These are phyloP conservation scores for Drosophila eugracilis DNA, from an alignment of 1,140 invertebrate genomes.

Conservation along the genomic window DNA sequence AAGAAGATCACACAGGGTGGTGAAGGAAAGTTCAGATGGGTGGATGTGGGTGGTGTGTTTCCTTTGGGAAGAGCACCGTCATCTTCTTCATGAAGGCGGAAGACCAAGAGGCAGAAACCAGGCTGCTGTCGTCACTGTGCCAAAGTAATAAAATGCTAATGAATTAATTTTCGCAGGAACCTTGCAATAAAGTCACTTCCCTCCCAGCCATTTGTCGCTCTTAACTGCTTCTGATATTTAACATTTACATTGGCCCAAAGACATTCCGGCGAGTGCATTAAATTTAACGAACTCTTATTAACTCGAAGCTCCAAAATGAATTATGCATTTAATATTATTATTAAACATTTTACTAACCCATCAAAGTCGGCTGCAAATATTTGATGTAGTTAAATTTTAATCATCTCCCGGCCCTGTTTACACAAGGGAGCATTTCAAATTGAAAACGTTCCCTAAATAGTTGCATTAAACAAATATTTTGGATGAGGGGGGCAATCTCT, in stretches of 20 bases:
- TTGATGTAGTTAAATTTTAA: slow-evolving; percentile 51
- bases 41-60: neutral
- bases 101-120: neutral
- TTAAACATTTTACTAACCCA: slow-evolving; percentile 41
- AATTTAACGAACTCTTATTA: slow-evolving; percentile 65
- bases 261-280: slow-evolving; percentile 52
- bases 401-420: slow-evolving; percentile 20
- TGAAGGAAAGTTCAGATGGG: neutral
- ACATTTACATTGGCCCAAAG: slow-evolving; percentile 40
- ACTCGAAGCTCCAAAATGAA: slow-evolving; percentile 52
- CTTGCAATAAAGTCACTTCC: slow-evolving; percentile 49
- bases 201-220: neutral
- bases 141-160: slow-evolving; percentile 78
- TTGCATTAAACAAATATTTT: slow-evolving; percentile 54
- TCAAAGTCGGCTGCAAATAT: slow-evolving; percentile 53
- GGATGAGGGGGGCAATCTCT: too few relatives aligned
- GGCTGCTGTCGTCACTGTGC: slow-evolving; percentile 37
- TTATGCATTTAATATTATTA: slow-evolving; percentile 61
- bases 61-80: slow-evolving; percentile 8
- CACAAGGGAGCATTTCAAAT: slow-evolving; percentile 35
- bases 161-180: slow-evolving; percentile 79
- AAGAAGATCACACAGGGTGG: slow-evolving; percentile 6
- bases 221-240: slow-evolving; percentile 26
- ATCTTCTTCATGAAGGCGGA: neutral
- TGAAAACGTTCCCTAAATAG: slow-evolving; percentile 54